Base-by-base conservation (phyloP, 2,113 vertebrate species). In the Aleadryas rufinucha region DNA sequence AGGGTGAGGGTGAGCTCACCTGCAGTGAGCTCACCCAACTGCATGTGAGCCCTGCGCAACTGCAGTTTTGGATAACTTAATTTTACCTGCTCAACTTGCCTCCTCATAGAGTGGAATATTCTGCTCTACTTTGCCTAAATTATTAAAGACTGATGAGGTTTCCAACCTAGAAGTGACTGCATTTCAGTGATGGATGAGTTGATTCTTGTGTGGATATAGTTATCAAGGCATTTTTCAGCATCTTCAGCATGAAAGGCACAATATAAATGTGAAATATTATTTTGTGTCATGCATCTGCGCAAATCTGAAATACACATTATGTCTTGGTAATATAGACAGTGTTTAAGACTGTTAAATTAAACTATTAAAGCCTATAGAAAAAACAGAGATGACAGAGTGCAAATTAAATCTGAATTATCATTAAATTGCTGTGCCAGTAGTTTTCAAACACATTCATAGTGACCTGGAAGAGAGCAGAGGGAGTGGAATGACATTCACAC, bases 321-420 rank as follows among this genome's bases (percentile, higher is more conserved):
- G 92, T 92, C 92, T 84, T 9, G 5, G 89, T 95, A 95, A 85
- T 96, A 65, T 42, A 84, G 96, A 95, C 82, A 95, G 89, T 63
- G 87, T 86, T 97, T 96, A 95, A 91, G 82, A 94, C 91, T 95
- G 90, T 94, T 96, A 96, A 94, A 95, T 94, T 95, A 89, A 96
- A 92, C 93, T 93, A 90, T 96, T 95, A 97, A 94, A 89, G 88
- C 87, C 90, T 87, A 78, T 74, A 86, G 74, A 87, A 95, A 95
- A 85, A 91, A 74, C 65, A 93, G 83, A 93, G 84, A 95, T 93
- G 94, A 96, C 91, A 95, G 92, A 95, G 88, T 91, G 93, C 86
- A 96, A 95, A 95, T 97, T 96, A 96, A 95, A 89, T 91, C 76
- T 96, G 90, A 96, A 96, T 97, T 96, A 96, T 93, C 33, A 1